Evolutionary conservation across 2,888 invertebrate genomes (phyloP).

Genomic region (Drosophila neutralis): DNA sequence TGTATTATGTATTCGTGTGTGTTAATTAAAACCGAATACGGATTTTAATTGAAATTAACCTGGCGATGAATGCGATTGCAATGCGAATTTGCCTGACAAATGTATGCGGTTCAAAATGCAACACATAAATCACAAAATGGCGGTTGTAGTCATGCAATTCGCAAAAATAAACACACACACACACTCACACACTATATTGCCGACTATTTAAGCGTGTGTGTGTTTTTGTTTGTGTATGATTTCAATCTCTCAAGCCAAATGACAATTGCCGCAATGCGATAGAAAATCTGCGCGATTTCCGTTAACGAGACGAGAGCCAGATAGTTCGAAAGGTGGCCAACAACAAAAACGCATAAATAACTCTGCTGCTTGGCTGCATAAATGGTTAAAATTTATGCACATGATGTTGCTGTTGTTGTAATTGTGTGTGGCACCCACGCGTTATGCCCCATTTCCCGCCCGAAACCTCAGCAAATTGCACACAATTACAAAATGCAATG

Average conservation of each 20-base stretch:
- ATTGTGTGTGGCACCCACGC: conserved; percentile 10
- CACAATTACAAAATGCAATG: conserved; percentile 78
- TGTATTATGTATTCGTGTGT: conserved; percentile 18
- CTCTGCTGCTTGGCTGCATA: conserved; percentile 51
- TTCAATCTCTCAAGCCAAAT: conserved; percentile 75
- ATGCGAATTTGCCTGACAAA: conserved; percentile 55
- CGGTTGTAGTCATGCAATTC: conserved; percentile 63
- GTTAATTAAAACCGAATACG: conserved; percentile 64
- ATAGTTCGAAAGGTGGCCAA: conserved; percentile 40
- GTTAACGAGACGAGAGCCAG: conserved; percentile 45
- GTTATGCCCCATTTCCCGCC: not conserved
- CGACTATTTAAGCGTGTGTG: conserved; percentile 5
- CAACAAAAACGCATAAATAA: conserved; percentile 63
- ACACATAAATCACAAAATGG: conserved; percentile 69
- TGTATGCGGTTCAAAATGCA: conserved; percentile 61
- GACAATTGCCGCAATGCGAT: conserved; percentile 72
- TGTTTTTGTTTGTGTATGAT: conserved; percentile 34
- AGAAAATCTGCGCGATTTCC: conserved; percentile 68
- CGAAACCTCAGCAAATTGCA: conserved; percentile 54
- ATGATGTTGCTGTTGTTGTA: conserved; percentile 21
- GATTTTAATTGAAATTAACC: conserved; percentile 75
- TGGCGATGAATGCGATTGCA: conserved; percentile 58
- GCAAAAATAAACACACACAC: conserved; percentile 18
- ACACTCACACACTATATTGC: conserved; percentile 19
- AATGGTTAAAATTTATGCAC: conserved; percentile 68